Percentiles rank a stretch among this genome's conserved stretches.
Conservation (phyloP, 2,797 vertebrate species). For the Acomys russatus region DNA sequence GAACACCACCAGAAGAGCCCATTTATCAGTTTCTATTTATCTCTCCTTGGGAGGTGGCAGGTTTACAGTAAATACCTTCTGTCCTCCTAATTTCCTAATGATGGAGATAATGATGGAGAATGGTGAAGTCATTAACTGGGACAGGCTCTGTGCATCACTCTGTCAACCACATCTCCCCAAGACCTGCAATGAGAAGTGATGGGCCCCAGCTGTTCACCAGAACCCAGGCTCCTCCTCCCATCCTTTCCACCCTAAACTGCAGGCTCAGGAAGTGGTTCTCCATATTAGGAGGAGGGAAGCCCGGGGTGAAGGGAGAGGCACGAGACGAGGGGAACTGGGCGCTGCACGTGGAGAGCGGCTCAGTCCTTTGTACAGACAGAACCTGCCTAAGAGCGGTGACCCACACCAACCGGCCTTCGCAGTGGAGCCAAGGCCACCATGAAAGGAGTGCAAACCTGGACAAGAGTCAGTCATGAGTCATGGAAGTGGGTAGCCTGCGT, state of each 20-base stretch:
- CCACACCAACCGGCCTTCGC: neutral
- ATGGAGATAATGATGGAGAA: conserved; percentile 99
- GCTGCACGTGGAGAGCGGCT: neutral
- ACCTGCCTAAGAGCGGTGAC: neutral
- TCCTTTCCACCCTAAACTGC: conserved; percentile 74
- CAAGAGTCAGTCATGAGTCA: neutral
- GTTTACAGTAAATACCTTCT: conserved; percentile 99
- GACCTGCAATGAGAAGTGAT: conserved; percentile 98
- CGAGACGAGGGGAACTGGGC: neutral
- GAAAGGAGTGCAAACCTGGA: neutral
- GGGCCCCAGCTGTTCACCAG: conserved; percentile 96
- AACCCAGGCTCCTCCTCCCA: conserved; percentile 84
- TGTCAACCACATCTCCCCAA: conserved; percentile 96
- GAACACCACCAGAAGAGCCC: conserved; percentile 95
- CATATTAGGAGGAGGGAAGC: conserved; percentile 43
- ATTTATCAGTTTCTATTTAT: conserved; percentile 99
- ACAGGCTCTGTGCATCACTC: conserved; percentile 99
- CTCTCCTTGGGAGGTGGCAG: conserved; percentile 99
- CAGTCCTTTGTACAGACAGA: neutral
- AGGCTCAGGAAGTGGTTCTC: conserved; percentile 78
- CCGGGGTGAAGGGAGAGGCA: neutral
- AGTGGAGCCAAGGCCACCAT: neutral
- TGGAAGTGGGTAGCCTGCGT: neutral
- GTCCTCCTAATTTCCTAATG: conserved; percentile 99
- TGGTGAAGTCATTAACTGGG: conserved; percentile 98